Conservation (phyloP, 1,140 invertebrate species). For the Sitophilus oryzae region DNA sequence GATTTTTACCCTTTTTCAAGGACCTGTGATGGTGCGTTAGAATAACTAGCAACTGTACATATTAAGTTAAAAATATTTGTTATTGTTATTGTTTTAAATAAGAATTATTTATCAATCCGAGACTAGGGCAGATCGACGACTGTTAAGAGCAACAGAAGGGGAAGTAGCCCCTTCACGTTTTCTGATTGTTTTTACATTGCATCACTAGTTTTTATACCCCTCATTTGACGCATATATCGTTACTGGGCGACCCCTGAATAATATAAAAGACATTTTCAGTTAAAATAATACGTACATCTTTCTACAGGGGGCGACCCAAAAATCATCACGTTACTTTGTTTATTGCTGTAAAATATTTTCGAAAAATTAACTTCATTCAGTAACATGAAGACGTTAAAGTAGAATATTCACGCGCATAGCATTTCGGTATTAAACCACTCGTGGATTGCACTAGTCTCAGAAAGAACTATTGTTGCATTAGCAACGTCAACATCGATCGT, state of each 20-base stretch:
- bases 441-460: constrained; percentile 35
- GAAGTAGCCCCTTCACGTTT: constrained; percentile 36
- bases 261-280: not conserved
- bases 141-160: constrained; percentile 26
- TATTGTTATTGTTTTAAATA: constrained; percentile 19
- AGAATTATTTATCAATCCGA: constrained; percentile 1
- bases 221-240: constrained; percentile 5
- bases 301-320: too few species aligned
- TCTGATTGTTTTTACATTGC: constrained; percentile 38
- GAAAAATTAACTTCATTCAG: too few species aligned
- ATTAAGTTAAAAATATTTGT: constrained; percentile 25
- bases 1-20: constrained; percentile 21
- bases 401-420: constrained; percentile 5
- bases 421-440: constrained; percentile 3
- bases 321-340: too few species aligned
- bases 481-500: constrained; percentile 28
- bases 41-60: constrained; percentile 33
- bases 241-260: not conserved
- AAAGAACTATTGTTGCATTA: constrained; percentile 25
- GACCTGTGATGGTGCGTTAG: constrained; percentile 37
- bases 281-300: too few species aligned
- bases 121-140: constrained; percentile 11
- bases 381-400: too few species aligned
- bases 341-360: not conserved
- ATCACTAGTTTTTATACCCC: constrained; percentile 13